These are phyloP conservation scores for Hyperopisus bebe DNA, from an alignment of 2,113 vertebrate species.

Conservation along the genomic window DNA sequence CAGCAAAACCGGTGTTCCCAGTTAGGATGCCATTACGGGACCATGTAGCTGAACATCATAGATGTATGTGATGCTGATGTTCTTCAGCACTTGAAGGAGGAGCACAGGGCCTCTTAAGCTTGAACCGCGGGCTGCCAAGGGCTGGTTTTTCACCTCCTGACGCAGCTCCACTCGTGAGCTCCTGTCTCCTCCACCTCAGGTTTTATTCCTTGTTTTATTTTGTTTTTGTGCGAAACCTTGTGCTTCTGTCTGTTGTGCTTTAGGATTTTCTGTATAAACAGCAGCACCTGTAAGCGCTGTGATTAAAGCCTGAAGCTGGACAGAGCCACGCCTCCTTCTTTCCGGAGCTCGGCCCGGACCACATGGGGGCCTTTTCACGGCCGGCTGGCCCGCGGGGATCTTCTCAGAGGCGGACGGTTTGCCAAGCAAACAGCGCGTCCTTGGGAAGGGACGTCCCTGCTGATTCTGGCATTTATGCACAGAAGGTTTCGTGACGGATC, in stretches of 20 bases:
- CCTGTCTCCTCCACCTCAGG: conserved; percentile 7
- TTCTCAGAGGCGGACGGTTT: background rate
- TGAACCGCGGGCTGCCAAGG: background rate
- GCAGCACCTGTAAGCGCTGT: background rate
- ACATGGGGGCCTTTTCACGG: background rate
- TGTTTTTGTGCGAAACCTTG: background rate
- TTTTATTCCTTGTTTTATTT: background rate
- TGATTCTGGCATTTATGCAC: background rate
- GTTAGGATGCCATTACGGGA: background rate
- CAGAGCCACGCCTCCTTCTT: background rate
- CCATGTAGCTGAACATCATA: background rate
- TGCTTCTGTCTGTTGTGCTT: background rate
- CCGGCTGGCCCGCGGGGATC: background rate
- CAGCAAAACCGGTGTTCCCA: background rate
- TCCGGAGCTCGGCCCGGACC: background rate
- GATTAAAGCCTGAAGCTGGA: conserved; percentile 3
- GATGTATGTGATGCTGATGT: background rate
- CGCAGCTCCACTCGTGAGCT: background rate
- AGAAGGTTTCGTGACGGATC: background rate
- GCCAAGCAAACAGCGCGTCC: background rate
- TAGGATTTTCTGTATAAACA: background rate
- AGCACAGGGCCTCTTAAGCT: background rate
- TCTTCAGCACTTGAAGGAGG: background rate
- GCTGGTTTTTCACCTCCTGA: background rate
- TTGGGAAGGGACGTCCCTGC: background rate